These are phyloP conservation scores for Urocynchramus pylzowi DNA, from an alignment of 2,113 vertebrate genomes.

Conservation along the genomic window DNA sequence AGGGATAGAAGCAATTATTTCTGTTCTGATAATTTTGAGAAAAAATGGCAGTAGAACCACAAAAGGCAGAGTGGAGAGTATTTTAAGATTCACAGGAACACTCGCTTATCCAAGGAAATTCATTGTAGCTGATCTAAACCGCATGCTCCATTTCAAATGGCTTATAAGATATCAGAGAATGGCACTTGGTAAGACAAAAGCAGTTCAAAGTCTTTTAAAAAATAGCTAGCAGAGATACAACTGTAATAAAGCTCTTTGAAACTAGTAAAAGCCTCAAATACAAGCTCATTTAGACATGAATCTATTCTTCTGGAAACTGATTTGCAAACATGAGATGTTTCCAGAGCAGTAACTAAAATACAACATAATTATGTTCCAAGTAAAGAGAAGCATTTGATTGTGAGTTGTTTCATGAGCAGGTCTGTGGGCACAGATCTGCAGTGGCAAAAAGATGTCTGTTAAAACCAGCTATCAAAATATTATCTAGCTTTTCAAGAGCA, in stretches of 20 bases:
- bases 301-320: constrained; percentile 23
- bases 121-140: constrained; percentile 16
- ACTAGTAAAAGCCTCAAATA: not conserved
- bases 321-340: not conserved
- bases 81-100: constrained; percentile 11
- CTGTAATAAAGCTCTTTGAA: constrained; percentile 13
- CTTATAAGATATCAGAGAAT: constrained; percentile 3
- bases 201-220: constrained; percentile 5
- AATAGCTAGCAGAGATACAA: not conserved
- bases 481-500: not conserved
- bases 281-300: not conserved
- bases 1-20: not conserved
- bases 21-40: constrained; percentile 1
- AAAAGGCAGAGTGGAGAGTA: not conserved
- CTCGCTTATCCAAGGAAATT: constrained; percentile 3
- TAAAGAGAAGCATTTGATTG: not conserved
- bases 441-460: not conserved
- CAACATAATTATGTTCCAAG: not conserved
- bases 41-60: constrained; percentile 18
- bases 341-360: constrained; percentile 28
- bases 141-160: constrained; percentile 12
- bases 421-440: not conserved
- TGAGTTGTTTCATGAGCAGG: not conserved
- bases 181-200: constrained; percentile 8
- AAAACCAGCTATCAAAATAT: not conserved